phyloP scores from a whole-genome alignment of 2,888 invertebrate genomes.

The Bugula neritina region DNA sequence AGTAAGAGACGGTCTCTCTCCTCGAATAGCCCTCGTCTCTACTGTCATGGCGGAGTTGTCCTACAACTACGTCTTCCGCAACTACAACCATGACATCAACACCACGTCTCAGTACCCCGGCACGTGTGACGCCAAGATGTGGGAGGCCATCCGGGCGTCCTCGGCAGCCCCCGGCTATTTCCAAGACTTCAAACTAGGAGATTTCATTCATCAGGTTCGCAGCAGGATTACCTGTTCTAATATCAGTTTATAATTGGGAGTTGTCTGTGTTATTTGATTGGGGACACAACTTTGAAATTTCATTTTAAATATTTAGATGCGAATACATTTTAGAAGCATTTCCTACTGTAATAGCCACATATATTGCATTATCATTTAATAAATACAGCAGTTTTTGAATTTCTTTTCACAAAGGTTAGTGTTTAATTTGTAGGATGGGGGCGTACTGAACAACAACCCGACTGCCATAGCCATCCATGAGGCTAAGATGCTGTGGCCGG shows the following conservation, averaged over 20 bases:
- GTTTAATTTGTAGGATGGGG: constrained; percentile 71
- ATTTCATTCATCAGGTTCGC: constrained; percentile 44
- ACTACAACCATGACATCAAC: constrained; percentile 66
- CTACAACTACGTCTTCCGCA: constrained; percentile 65
- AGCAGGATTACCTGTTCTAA: neutral
- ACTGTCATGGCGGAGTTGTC: constrained; percentile 34
- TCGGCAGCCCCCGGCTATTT: constrained; percentile 89
- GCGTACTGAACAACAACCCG: constrained; percentile 80
- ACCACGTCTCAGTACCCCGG: constrained; percentile 60
- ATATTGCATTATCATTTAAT: too few species aligned
- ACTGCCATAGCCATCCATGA: constrained; percentile 82
- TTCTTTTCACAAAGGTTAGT: too few species aligned
- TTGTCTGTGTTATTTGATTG: too few species aligned
- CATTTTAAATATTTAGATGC: too few species aligned
- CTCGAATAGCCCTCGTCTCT: constrained; percentile 42
- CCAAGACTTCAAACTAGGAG: constrained; percentile 57
- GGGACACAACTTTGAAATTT: too few species aligned
- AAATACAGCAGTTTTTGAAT: too few species aligned
- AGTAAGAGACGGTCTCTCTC: neutral
- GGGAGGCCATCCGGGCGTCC: constrained; percentile 81
- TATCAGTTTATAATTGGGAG: too few species aligned
- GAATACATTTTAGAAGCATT: too few species aligned
- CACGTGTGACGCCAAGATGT: constrained; percentile 64
- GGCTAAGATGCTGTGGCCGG: constrained; percentile 75
- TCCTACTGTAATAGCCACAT: too few species aligned